These are phyloP conservation scores for Coregonus clupeaformis DNA, from an alignment of 2,113 vertebrate species.

Conservation along the genomic window DNA sequence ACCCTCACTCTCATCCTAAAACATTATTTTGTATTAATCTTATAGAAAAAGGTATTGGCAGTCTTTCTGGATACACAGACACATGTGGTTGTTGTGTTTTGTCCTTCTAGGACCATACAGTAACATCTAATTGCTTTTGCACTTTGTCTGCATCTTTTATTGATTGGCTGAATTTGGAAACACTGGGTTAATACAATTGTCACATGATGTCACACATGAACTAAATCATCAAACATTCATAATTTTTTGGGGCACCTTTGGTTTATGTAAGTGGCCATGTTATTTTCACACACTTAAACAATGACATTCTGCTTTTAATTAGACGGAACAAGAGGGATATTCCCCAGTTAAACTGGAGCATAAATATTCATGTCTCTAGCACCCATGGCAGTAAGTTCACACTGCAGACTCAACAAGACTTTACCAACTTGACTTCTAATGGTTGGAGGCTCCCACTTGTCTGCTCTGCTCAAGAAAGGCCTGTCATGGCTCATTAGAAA, in stretches of 20 bases:
- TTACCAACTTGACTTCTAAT: slow-evolving; percentile 19
- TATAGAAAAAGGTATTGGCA: too few species aligned
- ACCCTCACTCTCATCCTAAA: too few species aligned
- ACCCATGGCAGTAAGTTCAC: slow-evolving; percentile 8
- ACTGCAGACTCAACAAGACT: background rate
- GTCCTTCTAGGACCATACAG: too few species aligned
- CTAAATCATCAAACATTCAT: background rate
- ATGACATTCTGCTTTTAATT: slow-evolving; percentile 11
- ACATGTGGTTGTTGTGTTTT: too few species aligned
- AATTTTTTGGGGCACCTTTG: background rate
- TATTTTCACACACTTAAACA: slow-evolving; percentile 11
- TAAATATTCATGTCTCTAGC: background rate
- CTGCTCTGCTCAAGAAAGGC: slow-evolving; percentile 3
- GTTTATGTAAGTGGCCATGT: background rate
- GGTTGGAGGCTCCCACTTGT: slow-evolving; percentile 8
- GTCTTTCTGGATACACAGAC: too few species aligned
- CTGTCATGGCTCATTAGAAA: slow-evolving; percentile 11
- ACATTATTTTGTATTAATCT: too few species aligned
- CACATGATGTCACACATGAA: too few species aligned
- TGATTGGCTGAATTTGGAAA: too few species aligned
- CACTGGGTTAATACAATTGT: too few species aligned
- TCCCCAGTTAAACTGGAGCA: background rate
- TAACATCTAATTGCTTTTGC: too few species aligned
- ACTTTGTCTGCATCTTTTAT: too few species aligned
- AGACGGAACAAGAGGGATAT: slow-evolving; percentile 5